Conservation (phyloP, 2,113 vertebrate species). For the Tachuris rubrigastra region DNA sequence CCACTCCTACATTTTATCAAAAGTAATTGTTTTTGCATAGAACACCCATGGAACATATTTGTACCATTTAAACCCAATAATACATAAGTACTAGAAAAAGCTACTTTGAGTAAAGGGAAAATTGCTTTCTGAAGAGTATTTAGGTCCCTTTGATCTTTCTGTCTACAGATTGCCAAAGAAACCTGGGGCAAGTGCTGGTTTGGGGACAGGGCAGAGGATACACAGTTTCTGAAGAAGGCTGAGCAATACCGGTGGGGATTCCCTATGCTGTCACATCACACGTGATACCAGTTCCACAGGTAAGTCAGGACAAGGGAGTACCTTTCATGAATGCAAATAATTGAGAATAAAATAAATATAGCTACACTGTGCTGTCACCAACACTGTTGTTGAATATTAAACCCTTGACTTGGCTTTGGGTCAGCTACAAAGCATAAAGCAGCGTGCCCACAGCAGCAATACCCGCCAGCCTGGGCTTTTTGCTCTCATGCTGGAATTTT, state of each 20-base stretch:
- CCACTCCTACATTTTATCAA: not conserved
- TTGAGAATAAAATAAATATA: not conserved
- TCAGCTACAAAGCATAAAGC: not conserved
- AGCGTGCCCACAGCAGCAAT: not conserved
- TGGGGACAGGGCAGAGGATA: not conserved
- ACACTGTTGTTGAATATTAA: not conserved
- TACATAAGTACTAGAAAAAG: not conserved
- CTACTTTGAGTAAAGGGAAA: conserved; percentile 24
- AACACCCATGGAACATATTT: not conserved
- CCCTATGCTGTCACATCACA: not conserved
- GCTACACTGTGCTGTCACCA: not conserved
- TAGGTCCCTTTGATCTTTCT: conserved; percentile 1
- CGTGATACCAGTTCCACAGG: not conserved
- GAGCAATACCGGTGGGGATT: not conserved
- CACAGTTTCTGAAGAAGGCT: not conserved
- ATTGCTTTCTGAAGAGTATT: not conserved
- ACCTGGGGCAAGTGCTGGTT: not conserved
- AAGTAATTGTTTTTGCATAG: not conserved
- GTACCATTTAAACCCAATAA: not conserved
- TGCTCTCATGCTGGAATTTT: not conserved
- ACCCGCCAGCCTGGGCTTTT: not conserved
- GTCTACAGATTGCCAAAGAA: not conserved
- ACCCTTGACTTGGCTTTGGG: not conserved
- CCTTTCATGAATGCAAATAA: not conserved
- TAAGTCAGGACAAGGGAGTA: not conserved